phyloP scores from a whole-genome alignment of 2,888 invertebrate species.

The Timandra comae region DNA sequence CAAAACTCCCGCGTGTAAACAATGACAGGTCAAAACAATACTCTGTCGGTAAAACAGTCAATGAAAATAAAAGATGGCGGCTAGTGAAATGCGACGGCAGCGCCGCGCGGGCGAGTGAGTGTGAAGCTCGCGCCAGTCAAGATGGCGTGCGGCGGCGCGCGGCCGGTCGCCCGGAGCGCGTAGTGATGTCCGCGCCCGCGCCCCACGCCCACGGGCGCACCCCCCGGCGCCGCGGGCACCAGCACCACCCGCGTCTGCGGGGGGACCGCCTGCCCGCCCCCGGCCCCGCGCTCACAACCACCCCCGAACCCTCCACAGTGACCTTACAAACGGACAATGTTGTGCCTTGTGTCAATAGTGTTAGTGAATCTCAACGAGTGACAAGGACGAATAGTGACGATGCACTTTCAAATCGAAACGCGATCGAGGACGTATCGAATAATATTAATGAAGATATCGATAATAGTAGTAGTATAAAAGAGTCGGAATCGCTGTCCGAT shows the following conservation, averaged over 20 bases:
- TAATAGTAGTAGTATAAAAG: slow-evolving; percentile 46
- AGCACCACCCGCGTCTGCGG: slow-evolving; percentile 84
- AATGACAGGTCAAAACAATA: slow-evolving; percentile 18
- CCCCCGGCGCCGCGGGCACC: slow-evolving; percentile 83
- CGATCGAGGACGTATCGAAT: slow-evolving; percentile 53
- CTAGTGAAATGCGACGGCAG: slow-evolving; percentile 47
- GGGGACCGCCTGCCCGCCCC: slow-evolving; percentile 76
- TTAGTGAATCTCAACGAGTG: slow-evolving; percentile 75
- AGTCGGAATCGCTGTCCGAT: slow-evolving; percentile 43
- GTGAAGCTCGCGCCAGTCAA: slow-evolving; percentile 70
- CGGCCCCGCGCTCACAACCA: slow-evolving; percentile 22
- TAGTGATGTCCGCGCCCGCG: slow-evolving; percentile 77
- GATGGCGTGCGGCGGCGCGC: slow-evolving; percentile 79
- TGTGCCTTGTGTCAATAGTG: slow-evolving; percentile 76
- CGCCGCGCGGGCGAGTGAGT: slow-evolving; percentile 33
- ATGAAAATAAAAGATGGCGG: slow-evolving; percentile 54
- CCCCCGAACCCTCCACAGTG: slow-evolving; percentile 63
- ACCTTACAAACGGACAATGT: slow-evolving; percentile 70
- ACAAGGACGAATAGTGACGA: slow-evolving; percentile 76
- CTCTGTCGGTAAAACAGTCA: slow-evolving; percentile 60
- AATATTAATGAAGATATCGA: slow-evolving; percentile 57
- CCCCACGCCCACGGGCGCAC: slow-evolving; percentile 77
- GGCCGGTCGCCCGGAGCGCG: slow-evolving; percentile 60
- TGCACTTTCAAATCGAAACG: slow-evolving; percentile 72
- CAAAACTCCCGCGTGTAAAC: slow-evolving; percentile 43